Evolutionary conservation across 92 coral and sea anemone genomes (phyloP), one percentile per base, ranked within the genome.

Genomic region (Nematostella vectensis): DNA sequence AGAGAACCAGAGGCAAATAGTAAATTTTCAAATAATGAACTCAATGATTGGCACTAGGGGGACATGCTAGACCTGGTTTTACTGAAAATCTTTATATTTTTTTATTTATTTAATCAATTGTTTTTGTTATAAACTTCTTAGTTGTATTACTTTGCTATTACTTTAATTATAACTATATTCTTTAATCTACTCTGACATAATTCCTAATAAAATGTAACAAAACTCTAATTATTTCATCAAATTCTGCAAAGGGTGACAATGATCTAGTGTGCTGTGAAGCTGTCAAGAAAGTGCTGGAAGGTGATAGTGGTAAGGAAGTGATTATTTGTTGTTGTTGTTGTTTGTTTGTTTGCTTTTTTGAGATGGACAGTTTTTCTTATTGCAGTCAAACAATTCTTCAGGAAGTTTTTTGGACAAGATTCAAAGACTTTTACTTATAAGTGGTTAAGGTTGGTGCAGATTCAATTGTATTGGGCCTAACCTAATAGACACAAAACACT

Each of bases 361-460:
- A 48, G 25, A 52, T 31, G 27, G 31, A 13, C 20, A 27, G 27
- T 27, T 55, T 13, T 33, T 6, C 15, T 33, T 33, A 15, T 33
- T 33, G 6, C 43, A 71, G 70, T 71, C 28, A 71, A 44, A 31
- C 16, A 11, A n/a, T 61, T 71, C 27, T 71, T 71, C 55, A 28
- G 70, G 38, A 54, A 30, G 20, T 29, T 71, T 10, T 61, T 71
- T 54, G 77, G 55, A 8, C 63, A 62, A 48, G 77, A 71, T 25
- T 62, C 77, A 17, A 38, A 53, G 27, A 71, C 77, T 3, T 71
- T 71, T 25, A 70, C 61, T 38, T 71, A 61, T 54, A 71, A 71
- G 28, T 71, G 77, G 77, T 70, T 71, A 54, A 71, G 77, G 77
- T 71, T 25, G 20, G 55, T 37, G 29, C 1, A n/a, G 13, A 11